phyloP scores from a whole-genome alignment of 2,888 invertebrate species.

The Amphipyra berbera region DNA sequence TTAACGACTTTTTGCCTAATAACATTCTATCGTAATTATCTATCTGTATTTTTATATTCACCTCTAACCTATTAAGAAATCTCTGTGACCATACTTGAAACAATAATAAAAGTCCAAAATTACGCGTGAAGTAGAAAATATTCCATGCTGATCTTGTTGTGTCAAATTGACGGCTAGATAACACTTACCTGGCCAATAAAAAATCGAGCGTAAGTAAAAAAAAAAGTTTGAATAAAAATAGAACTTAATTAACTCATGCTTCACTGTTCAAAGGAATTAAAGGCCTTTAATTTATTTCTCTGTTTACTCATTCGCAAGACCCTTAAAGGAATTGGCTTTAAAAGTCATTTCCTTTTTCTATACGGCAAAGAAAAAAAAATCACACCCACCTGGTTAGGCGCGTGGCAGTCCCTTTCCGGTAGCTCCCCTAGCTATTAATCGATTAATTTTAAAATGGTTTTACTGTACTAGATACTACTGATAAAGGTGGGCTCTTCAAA shows the following conservation, averaged over 20 bases:
- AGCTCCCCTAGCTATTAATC: conserved; percentile 68
- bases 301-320: conserved; percentile 45
- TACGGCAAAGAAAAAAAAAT: conserved; percentile 67
- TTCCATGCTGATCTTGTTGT: too few relatives aligned
- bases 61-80: too few relatives aligned
- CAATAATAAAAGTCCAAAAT: too few relatives aligned
- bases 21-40: too few relatives aligned
- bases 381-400: conserved; percentile 77
- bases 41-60: too few relatives aligned
- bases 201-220: too few relatives aligned
- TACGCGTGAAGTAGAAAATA: too few relatives aligned
- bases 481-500: conserved; percentile 36
- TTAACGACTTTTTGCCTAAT: too few relatives aligned
- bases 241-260: not conserved
- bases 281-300: conserved; percentile 19
- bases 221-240: conserved; percentile 4
- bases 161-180: too few relatives aligned
- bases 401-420: conserved; percentile 80
- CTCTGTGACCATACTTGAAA: too few relatives aligned
- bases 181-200: too few relatives aligned
- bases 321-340: conserved; percentile 59
- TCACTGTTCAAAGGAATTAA: conserved; percentile 18
- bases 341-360: conserved; percentile 71
- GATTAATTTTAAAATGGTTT: conserved; percentile 57
- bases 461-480: conserved; percentile 35